phyloP scores from a whole-genome alignment of 2,113 vertebrate genomes.

The Propithecus coquereli region DNA sequence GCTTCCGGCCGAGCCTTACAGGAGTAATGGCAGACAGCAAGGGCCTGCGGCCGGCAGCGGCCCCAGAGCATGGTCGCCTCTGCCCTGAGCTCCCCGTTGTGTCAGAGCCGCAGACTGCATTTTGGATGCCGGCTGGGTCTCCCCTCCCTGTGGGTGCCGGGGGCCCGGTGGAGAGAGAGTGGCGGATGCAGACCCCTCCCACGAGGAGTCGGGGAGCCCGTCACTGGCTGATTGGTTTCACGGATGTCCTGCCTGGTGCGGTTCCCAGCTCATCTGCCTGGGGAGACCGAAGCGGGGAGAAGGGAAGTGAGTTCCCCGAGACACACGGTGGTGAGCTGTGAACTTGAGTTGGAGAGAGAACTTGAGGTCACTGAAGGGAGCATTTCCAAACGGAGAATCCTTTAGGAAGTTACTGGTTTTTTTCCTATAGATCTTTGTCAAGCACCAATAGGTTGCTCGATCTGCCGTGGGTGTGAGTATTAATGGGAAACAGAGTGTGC shows the following conservation, averaged over 20 bases:
- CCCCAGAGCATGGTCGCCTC: neutral
- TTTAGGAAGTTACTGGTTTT: neutral
- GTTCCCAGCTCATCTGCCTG: neutral
- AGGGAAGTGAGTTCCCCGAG: neutral
- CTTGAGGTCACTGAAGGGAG: too few relatives aligned
- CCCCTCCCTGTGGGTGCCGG: neutral
- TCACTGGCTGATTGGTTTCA: neutral
- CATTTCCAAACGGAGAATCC: neutral
- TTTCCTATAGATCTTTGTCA: neutral
- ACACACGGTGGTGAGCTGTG: rapidly evolving
- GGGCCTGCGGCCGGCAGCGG: neutral
- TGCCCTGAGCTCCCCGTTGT: neutral
- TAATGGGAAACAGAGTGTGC: neutral
- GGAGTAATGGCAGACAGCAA: neutral
- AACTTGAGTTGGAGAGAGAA: neutral
- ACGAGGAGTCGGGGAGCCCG: neutral
- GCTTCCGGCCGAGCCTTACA: neutral
- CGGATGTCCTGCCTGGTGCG: neutral
- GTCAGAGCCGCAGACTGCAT: neutral
- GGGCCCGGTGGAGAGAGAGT: neutral
- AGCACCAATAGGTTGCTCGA: neutral
- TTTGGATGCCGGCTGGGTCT: neutral
- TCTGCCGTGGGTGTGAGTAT: neutral
- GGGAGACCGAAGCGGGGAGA: neutral
- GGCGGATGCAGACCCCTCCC: neutral